phyloP scores from a whole-genome alignment of 2,113 vertebrate genomes.

The Poicephalus meyeri region DNA sequence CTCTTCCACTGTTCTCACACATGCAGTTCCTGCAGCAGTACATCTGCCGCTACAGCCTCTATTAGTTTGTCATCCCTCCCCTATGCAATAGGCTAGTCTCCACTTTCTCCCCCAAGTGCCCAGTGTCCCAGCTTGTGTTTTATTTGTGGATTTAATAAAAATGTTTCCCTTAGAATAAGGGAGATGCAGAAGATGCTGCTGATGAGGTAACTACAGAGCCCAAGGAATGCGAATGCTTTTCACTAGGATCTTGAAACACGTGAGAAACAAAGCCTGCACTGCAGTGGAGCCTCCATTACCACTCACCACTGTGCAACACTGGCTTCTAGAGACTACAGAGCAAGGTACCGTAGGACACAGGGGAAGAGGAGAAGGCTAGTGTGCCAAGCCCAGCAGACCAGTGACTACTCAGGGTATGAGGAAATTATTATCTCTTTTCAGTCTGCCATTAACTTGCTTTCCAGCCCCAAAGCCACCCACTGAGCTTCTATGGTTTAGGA shows the following conservation, averaged over 20 bases:
- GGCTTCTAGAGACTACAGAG: not conserved
- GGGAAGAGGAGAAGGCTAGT: not conserved
- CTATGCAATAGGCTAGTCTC: not conserved
- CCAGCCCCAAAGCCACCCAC: not conserved
- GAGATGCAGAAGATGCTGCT: not conserved
- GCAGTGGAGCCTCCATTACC: not conserved
- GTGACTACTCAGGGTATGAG: not conserved
- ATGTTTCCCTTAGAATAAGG: not conserved
- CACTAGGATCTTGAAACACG: not conserved
- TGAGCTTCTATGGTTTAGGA: not conserved
- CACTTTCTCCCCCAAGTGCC: not conserved
- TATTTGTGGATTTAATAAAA: not conserved
- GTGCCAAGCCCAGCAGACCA: not conserved
- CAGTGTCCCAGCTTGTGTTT: not conserved
- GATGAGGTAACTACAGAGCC: not conserved
- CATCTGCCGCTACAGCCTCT: not conserved
- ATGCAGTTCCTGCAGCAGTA: not conserved
- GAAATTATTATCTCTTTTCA: not conserved
- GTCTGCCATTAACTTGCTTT: not conserved
- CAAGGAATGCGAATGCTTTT: not conserved
- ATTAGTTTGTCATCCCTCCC: not conserved
- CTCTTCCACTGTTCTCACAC: conserved; percentile 23
- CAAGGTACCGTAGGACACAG: too few relatives aligned
- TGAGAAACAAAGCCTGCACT: accelerated
- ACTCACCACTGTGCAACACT: accelerated